phyloP scores from a whole-genome alignment of 2,113 vertebrate species.

The Gallinago undulata region DNA sequence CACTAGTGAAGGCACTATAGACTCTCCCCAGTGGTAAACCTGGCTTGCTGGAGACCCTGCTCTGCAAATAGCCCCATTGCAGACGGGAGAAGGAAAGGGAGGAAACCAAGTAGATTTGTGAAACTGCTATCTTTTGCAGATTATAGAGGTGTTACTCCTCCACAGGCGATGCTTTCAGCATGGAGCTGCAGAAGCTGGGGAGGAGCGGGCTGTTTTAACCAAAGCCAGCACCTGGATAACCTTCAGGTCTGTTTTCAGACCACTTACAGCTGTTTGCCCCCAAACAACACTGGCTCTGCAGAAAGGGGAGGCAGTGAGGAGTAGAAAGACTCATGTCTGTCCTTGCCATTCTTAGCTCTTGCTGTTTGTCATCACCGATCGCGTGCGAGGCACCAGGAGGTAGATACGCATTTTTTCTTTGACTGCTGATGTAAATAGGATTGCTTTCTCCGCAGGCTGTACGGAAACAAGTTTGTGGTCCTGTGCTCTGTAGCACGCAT shows the following conservation, averaged over 20 bases:
- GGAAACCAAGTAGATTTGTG: neutral
- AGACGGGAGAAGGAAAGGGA: neutral
- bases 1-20: neutral
- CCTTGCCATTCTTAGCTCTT: neutral
- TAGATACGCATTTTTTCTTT: neutral
- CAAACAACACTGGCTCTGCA: neutral
- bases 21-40: neutral
- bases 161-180: neutral
- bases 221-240: neutral
- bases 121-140: neutral
- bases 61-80: neutral
- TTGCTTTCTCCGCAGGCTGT: neutral
- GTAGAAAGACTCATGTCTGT: neutral
- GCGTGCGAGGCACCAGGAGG: neutral
- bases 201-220: neutral
- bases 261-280: neutral
- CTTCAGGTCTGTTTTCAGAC: neutral
- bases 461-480: neutral
- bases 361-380: neutral
- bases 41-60: neutral
- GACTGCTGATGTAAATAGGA: neutral
- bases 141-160: neutral
- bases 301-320: neutral
- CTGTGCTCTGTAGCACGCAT: neutral
- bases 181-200: neutral